A percentile compares a stretch with the other conserved stretches of the same genome.
Evolutionary conservation across 2,888 invertebrate species (phyloP).

Genomic region (Heliconius erato): DNA sequence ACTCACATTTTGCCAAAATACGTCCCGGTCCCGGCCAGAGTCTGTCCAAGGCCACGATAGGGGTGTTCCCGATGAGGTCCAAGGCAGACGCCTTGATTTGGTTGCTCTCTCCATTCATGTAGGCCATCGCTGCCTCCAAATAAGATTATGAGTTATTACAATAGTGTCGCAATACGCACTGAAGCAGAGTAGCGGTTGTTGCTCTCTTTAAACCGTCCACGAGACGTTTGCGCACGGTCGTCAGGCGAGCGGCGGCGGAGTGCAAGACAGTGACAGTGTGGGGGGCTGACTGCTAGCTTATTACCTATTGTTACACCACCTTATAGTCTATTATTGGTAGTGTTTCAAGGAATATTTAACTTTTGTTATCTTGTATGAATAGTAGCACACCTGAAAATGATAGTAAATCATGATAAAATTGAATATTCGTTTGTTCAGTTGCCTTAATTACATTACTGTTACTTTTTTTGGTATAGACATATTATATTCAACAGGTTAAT

Average conservation of each 20-base stretch:
- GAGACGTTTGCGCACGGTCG: conserved; percentile 9
- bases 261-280: background rate
- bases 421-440: background rate
- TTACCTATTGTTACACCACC: background rate
- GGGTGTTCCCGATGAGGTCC: conserved; percentile 80
- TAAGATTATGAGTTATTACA: conserved; percentile 39
- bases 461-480: background rate
- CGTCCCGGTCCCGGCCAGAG: conserved; percentile 76
- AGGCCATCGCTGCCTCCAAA: conserved; percentile 41
- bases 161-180: conserved; percentile 35
- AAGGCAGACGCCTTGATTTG: conserved; percentile 79
- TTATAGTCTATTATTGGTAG: background rate
- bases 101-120: conserved; percentile 59
- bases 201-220: conserved; percentile 19
- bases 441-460: background rate
- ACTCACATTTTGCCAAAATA: conserved; percentile 80
- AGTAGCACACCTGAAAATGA: background rate
- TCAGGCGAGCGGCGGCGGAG: background rate
- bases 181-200: conserved; percentile 14
- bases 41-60: conserved; percentile 77
- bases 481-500: background rate
- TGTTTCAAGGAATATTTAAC: background rate
- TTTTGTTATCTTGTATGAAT: background rate
- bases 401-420: background rate
- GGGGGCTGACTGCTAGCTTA: background rate